Conservation (phyloP, 2,113 vertebrate genomes). For the Peucedramus taeniatus region DNA sequence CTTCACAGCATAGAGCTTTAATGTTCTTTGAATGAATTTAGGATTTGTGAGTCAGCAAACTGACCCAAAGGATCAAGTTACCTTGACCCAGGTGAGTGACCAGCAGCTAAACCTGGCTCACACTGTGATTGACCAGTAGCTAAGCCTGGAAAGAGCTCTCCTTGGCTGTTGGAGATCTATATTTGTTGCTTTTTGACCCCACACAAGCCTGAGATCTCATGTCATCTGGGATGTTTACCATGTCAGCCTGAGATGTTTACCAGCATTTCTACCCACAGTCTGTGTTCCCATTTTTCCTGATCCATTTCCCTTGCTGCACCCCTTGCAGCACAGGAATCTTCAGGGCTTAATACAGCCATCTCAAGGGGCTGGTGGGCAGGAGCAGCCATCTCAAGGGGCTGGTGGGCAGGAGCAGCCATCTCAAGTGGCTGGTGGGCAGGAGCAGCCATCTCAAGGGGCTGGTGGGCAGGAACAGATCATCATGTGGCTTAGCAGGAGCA, state of each 20-base stretch:
- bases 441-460: not conserved
- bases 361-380: not conserved
- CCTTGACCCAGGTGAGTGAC: not conserved
- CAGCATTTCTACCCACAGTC: not conserved
- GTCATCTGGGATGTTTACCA: accelerated
- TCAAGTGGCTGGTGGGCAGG: accelerated
- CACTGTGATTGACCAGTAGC: not conserved
- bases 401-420: not conserved
- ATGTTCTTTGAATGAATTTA: not conserved
- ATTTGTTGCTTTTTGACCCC: not conserved
- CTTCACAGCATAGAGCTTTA: not conserved
- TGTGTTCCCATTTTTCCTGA: not conserved
- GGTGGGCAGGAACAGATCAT: not conserved
- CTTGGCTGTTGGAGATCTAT: not conserved
- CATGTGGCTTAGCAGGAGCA: not conserved
- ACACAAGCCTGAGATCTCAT: not conserved
- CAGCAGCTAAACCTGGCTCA: not conserved
- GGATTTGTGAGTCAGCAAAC: not conserved
- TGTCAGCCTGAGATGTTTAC: not conserved
- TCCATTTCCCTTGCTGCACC: not conserved
- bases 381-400: not conserved
- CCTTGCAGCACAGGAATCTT: not conserved
- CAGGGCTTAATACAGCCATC: not conserved
- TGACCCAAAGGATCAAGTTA: not conserved
- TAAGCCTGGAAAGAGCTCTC: not conserved